Percentiles rank a stretch among this genome's conserved stretches.
phyloP scores from a whole-genome alignment of 2,888 invertebrate genomes.

The Campopleginae sp. region DNA sequence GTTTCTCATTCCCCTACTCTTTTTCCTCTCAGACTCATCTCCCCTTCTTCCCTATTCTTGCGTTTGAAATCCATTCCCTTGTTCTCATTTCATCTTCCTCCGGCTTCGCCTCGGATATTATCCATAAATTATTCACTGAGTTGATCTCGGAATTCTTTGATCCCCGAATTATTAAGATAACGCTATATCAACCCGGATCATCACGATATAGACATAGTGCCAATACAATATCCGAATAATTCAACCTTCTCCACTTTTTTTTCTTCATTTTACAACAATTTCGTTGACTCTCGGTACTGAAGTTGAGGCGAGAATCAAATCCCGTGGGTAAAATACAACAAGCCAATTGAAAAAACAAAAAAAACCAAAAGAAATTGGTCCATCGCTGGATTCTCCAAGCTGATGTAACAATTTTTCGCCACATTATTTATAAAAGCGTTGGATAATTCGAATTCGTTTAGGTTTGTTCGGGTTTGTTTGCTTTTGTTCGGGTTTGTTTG shows the following conservation, averaged over 20 bases:
- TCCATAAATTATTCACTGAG: constrained; percentile 62
- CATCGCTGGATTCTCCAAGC: background rate
- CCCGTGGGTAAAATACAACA: background rate
- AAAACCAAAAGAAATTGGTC: background rate
- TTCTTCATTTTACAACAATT: background rate
- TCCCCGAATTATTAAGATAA: constrained; percentile 51
- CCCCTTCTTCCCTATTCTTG: constrained; percentile 27
- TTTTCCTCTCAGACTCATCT: constrained; percentile 36
- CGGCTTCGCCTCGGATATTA: constrained; percentile 43
- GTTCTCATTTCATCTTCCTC: constrained; percentile 57
- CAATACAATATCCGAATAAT: background rate
- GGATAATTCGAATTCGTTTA: too few species aligned
- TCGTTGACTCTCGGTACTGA: background rate
- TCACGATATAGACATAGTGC: background rate
- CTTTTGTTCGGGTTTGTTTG: too few species aligned
- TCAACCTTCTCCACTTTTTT: background rate
- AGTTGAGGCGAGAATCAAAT: background rate
- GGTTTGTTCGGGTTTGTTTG: too few species aligned
- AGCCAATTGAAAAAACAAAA: background rate
- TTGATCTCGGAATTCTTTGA: constrained; percentile 50
- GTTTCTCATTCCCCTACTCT: constrained; percentile 54
- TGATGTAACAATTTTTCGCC: background rate
- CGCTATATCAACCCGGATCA: constrained; percentile 31
- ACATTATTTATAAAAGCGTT: background rate
- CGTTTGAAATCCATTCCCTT: constrained; percentile 21